Evolutionary conservation across 2,888 invertebrate species (phyloP).

Genomic region (Exephanes ischioxanthus): DNA sequence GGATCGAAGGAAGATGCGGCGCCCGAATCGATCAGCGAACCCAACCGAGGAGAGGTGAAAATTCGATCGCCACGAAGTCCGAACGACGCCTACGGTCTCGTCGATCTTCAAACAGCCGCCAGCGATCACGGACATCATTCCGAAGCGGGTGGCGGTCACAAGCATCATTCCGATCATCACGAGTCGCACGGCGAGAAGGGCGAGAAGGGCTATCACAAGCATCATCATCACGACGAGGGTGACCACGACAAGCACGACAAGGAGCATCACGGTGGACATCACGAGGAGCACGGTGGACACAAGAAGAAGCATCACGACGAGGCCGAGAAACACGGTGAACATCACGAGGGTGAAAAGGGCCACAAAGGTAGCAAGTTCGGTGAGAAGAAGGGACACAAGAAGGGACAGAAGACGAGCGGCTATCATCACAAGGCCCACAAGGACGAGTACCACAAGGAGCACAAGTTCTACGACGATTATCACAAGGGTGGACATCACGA

Average conservation of each 20-base stretch:
- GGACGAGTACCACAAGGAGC: conserved; percentile 89
- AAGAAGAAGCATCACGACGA: conserved; percentile 89
- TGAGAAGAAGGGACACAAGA: conserved; percentile 94
- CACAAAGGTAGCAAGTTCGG: conserved; percentile 93
- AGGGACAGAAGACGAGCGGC: conserved; percentile 92
- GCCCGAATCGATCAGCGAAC: not conserved
- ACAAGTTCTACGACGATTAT: conserved; percentile 91
- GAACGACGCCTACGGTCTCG: not conserved
- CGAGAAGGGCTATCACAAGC: conserved; percentile 92
- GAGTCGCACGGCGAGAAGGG: conserved; percentile 91
- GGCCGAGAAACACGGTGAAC: conserved; percentile 87
- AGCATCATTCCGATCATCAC: conserved; percentile 90
- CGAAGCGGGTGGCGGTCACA: conserved; percentile 89
- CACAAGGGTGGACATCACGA: conserved; percentile 89
- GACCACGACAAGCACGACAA: conserved; percentile 88
- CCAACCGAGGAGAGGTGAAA: not conserved
- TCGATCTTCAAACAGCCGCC: conserved; percentile 64
- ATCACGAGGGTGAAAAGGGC: conserved; percentile 91
- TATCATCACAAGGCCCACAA: conserved; percentile 95
- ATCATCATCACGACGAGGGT: conserved; percentile 91
- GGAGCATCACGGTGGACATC: conserved; percentile 87
- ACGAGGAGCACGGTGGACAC: conserved; percentile 88
- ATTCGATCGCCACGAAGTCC: conserved; percentile 37
- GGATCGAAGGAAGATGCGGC: conserved; percentile 37
- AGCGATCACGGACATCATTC: conserved; percentile 66